Percentiles rank a stretch among this genome's conserved stretches.
These are phyloP conservation scores for Rhineura floridana DNA, from an alignment of 2,113 vertebrate genomes.

Conservation along the genomic window DNA sequence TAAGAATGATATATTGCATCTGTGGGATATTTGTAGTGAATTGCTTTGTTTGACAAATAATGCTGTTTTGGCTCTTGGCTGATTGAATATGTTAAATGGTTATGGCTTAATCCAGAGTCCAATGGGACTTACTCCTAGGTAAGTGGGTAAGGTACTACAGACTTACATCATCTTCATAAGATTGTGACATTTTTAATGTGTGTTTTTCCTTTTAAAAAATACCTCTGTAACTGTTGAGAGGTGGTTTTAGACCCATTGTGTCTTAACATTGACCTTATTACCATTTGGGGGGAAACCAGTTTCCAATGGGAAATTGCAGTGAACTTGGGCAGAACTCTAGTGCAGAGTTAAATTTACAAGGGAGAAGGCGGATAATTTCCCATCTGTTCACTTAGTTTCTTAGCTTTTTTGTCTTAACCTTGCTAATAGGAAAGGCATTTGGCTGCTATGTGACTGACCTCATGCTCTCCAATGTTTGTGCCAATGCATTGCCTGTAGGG, in stretches of 20 bases:
- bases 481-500: neutral
- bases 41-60: neutral
- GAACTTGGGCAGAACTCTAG: neutral
- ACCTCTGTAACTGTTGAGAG: neutral
- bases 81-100: neutral
- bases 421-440: constrained; percentile 44
- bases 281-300: neutral
- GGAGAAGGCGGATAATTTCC: constrained; percentile 5
- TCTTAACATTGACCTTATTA: constrained; percentile 10
- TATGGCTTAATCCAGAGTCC: too few species aligned
- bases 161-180: neutral
- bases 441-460: neutral
- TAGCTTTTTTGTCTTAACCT: neutral
- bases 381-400: neutral
- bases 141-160: too few species aligned
- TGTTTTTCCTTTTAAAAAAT: neutral
- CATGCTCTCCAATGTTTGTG: neutral
- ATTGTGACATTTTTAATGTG: neutral
- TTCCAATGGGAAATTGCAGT: neutral
- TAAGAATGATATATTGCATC: neutral
- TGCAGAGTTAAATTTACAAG: constrained; percentile 32
- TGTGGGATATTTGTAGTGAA: neutral
- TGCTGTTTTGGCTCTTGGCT: constrained; percentile 3
- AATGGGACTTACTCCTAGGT: too few species aligned
- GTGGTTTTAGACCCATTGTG: constrained; percentile 23